These are phyloP conservation scores for Xanthorhoe designata DNA, from an alignment of 2,888 invertebrate genomes.

Conservation along the genomic window DNA sequence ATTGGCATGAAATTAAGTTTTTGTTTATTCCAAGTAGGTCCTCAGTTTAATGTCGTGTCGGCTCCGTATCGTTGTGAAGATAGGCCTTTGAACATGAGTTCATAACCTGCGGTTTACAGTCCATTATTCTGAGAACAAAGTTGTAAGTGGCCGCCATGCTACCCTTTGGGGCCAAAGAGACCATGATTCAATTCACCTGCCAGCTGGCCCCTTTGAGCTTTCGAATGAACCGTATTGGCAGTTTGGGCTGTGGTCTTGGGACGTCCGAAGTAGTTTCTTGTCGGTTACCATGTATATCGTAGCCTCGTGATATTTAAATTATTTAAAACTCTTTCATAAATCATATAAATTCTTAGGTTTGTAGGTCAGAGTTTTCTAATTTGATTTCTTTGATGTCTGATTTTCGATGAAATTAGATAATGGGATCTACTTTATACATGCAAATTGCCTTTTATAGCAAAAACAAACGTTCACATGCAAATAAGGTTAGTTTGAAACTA, in stretches of 20 bases:
- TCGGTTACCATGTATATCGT: not conserved
- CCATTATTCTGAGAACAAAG: constrained; percentile 77
- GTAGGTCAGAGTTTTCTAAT: not conserved
- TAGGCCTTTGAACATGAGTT: constrained; percentile 53
- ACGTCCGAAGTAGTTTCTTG: constrained; percentile 30
- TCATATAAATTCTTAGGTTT: too few relatives aligned
- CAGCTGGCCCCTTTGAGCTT: constrained; percentile 62
- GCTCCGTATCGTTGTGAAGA: constrained; percentile 12
- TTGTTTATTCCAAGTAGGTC: too few relatives aligned
- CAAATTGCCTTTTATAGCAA: not conserved
- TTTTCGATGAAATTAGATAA: not conserved
- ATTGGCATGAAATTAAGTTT: too few relatives aligned
- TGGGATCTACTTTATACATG: not conserved
- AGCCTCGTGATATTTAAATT: not conserved
- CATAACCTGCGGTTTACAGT: constrained; percentile 66
- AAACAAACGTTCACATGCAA: constrained; percentile 19
- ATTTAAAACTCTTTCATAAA: not conserved
- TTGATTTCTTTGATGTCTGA: not conserved
- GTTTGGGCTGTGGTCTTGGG: constrained; percentile 51
- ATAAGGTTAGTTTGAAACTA: constrained; percentile 21
- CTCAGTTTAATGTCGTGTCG: not conserved
- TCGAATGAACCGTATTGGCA: constrained; percentile 55
- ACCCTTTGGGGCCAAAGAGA: constrained; percentile 63
- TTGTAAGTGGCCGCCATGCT: constrained; percentile 63
- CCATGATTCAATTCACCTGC: constrained; percentile 75